Evolutionary conservation across 2,797 vertebrate species (phyloP).

Genomic region (Sebastes reedi): DNA sequence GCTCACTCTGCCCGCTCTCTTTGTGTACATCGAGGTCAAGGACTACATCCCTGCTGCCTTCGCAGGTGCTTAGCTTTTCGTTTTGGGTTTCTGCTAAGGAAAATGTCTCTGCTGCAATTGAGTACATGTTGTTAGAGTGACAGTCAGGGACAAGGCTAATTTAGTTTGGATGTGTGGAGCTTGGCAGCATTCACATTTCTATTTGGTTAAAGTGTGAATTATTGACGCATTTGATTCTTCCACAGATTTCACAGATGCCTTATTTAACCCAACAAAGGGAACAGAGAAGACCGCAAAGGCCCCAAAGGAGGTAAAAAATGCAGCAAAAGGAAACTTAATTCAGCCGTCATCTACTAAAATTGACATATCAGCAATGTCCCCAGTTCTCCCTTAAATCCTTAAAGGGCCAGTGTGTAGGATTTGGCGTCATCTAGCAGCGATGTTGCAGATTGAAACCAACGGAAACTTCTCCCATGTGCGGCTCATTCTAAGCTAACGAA

Average conservation of each 20-base stretch:
- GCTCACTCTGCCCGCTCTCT: conserved; percentile 92
- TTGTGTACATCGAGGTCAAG: conserved; percentile 95
- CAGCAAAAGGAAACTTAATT: not conserved
- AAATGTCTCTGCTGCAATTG: conserved; percentile 1
- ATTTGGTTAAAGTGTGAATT: not conserved
- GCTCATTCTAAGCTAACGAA: too few species aligned
- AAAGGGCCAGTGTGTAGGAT: too few species aligned
- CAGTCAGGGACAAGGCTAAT: not conserved
- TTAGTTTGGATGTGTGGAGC: not conserved
- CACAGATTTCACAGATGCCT: conserved; percentile 94
- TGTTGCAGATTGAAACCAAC: too few species aligned
- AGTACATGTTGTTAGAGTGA: conserved; percentile 17
- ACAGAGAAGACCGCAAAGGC: conserved; percentile 80
- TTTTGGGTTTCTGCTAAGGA: not conserved
- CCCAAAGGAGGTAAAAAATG: conserved; percentile 73
- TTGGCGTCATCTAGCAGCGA: too few species aligned
- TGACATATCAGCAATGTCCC: not conserved
- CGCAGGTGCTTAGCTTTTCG: conserved; percentile 84
- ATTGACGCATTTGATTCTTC: conserved; percentile 35
- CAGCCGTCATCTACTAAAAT: not conserved
- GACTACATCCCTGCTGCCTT: conserved; percentile 96
- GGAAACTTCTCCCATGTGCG: too few species aligned
- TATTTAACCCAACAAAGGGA: conserved; percentile 93
- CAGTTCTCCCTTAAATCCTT: conserved; percentile 29
- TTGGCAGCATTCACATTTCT: not conserved